phyloP scores from a whole-genome alignment of 2,797 vertebrate species.

The Hozukius guyotensis region DNA sequence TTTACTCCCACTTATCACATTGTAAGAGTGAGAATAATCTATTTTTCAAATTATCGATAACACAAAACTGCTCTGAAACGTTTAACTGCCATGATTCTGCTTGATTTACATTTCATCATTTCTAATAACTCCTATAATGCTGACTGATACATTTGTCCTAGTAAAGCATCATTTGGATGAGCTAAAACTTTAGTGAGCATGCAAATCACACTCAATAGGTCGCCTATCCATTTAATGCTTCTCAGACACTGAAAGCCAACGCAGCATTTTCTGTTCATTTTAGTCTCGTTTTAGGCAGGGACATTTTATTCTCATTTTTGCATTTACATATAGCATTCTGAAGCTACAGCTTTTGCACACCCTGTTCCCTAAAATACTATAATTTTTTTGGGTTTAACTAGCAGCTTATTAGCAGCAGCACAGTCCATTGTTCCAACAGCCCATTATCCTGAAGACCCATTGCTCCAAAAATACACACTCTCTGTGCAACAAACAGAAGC shows the following conservation, averaged over 20 bases:
- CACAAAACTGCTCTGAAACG: background rate
- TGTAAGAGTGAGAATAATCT: background rate
- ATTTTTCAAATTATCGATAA: background rate
- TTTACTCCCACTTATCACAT: background rate
- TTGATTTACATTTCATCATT: slow-evolving; percentile 8
- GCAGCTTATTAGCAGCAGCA: background rate
- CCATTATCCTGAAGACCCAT: too few relatives aligned
- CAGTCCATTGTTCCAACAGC: too few relatives aligned
- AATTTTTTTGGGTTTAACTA: background rate
- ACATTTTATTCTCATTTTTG: background rate
- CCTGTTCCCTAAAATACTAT: background rate
- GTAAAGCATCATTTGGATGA: slow-evolving; percentile 13
- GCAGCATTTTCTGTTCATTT: background rate
- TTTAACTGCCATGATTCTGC: background rate
- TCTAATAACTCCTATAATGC: slow-evolving; percentile 4
- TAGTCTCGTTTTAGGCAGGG: background rate
- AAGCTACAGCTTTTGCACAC: background rate
- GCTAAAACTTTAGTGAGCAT: background rate
- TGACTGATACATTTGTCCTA: background rate
- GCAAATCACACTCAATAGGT: background rate
- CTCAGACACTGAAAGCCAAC: background rate
- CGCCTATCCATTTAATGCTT: background rate
- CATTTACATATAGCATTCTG: background rate
- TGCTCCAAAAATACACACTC: too few relatives aligned
- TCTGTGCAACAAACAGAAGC: too few relatives aligned